Base-by-base conservation (phyloP, 2,888 invertebrate species). In the Rhorus exstirpatorius region DNA sequence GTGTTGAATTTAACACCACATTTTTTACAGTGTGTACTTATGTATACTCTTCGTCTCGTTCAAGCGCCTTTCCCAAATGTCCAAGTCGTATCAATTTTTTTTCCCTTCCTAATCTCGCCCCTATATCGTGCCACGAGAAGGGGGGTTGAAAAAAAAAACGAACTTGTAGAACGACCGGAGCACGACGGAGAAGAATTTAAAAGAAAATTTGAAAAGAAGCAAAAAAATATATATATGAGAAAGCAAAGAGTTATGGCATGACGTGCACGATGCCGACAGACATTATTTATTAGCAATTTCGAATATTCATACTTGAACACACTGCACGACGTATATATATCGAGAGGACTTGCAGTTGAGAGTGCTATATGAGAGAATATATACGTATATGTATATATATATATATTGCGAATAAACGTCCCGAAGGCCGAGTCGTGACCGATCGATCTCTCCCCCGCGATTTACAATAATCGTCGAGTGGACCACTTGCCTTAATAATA, bases 221-320 rank as follows among this genome's bases (percentile, higher is more conserved):
- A n/a, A n/a, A n/a, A n/a, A n/a, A n/a, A n/a, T n/a, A n/a, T n/a
- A n/a, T n/a, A n/a, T n/a, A 46, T 17, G 61, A 70, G 81, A 58
- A 68, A 76, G 70, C 35, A 46, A 79, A n/a, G 82, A 86, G 77
- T 84, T 81, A 84, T 79, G 76, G 82, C 70, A 77, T 67, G 60
- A 65, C 70, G 80, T 78, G 67, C 60, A 63, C 76, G 65, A 79
- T 72, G 63, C 67, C 70, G 83, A 84, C 84, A 81, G 83, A 83
- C 51, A 83, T 83, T 86, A 83, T 82, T 84, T 83, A 86, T 84
- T 83, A 83, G 82, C 77, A 82, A 84, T 86, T 84, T 86, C 83
- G 78, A 82, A 82, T 82, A 84, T 81, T 84, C 80, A 80, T 83
- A 72, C 61, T 49, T 71, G 65, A 63, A 79, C 60, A 63, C 51